phyloP scores from a whole-genome alignment of 92 coral and sea anemone species.

The Phymanthus crucifer region DNA sequence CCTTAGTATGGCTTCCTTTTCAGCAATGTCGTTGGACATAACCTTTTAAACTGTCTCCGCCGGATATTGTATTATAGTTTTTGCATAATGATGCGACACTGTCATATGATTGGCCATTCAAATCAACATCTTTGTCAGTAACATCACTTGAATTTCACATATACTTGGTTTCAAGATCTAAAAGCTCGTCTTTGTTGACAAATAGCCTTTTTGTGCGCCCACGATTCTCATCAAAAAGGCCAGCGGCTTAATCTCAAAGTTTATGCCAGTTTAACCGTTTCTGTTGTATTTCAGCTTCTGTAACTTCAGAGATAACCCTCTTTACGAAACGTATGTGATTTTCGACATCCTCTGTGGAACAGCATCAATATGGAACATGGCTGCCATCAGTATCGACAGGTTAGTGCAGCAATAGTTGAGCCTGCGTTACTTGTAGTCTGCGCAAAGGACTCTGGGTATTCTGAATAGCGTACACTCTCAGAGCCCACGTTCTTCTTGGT shows the following conservation, averaged over 20 bases:
- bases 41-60: no score
- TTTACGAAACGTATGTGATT: constrained; percentile 59
- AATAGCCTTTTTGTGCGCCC: not conserved
- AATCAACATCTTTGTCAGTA: no score
- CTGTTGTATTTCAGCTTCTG: constrained; percentile 25
- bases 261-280: not conserved
- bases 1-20: no score
- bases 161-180: no score
- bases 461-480: no score
- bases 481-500: no score
- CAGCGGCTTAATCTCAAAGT: not conserved
- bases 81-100: no score
- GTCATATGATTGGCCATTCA: no score
- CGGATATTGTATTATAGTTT: no score
- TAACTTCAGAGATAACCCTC: constrained; percentile 13
- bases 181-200: no score
- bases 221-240: not conserved
- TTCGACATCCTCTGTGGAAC: constrained; percentile 84
- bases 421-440: not conserved
- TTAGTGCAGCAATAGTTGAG: constrained; percentile 11
- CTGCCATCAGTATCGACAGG: constrained; percentile 88
- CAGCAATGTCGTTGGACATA: no score
- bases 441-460: not conserved
- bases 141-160: no score
- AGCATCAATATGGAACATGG: constrained; percentile 94